Conservation (phyloP, 1,140 invertebrate genomes). For the Trissolcus basalis region DNA sequence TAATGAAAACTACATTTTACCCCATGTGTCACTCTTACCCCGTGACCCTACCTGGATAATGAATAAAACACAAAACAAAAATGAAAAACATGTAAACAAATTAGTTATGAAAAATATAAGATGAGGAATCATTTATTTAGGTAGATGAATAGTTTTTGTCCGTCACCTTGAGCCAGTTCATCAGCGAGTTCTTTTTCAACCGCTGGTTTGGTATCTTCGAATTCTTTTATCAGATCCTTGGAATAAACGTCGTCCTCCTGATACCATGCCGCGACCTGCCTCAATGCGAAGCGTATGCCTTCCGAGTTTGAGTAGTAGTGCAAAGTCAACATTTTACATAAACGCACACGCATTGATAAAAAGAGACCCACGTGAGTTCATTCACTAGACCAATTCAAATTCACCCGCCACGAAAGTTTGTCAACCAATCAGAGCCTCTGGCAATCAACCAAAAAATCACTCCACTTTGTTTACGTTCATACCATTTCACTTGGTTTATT, state of each 20-base stretch:
- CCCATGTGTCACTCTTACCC: no score
- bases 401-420: not conserved
- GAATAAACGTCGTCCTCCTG: conserved; percentile 80
- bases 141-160: not conserved
- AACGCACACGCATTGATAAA: not conserved
- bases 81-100: no score
- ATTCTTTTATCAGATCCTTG: conserved; percentile 89
- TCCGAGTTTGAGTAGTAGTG: conserved; percentile 85
- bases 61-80: no score
- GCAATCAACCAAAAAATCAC: not conserved
- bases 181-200: conserved; percentile 85
- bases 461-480: not conserved
- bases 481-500: not conserved
- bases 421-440: no score
- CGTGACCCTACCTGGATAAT: no score
- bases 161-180: conserved; percentile 82
- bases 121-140: no score
- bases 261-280: conserved; percentile 77
- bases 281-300: conserved; percentile 61
- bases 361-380: not conserved
- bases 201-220: conserved; percentile 84
- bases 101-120: no score
- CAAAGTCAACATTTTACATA: conserved; percentile 81
- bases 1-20: no score
- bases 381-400: not conserved